Conservation (phyloP, 2,888 invertebrate species). For the Scaptomyza parva region DNA sequence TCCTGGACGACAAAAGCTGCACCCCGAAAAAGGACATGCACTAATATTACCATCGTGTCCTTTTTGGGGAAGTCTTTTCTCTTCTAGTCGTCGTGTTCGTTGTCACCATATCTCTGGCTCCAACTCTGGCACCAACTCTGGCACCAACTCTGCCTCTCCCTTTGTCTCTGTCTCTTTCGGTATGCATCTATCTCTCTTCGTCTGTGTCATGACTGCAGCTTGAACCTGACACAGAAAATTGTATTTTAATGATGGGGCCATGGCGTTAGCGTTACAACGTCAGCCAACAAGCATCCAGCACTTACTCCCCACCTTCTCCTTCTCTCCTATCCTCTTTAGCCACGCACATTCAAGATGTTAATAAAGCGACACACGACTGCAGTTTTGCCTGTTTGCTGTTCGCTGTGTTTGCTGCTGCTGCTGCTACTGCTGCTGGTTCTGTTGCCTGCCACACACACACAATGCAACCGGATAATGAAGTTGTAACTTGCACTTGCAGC, state of each 20-base stretch:
- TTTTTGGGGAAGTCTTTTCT: constrained; percentile 10
- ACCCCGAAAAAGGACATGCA: constrained; percentile 72
- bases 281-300: constrained; percentile 9
- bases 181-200: constrained; percentile 6
- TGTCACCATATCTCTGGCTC: constrained; percentile 30
- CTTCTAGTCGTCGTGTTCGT: constrained; percentile 59
- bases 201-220: constrained; percentile 61
- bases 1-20: constrained; percentile 47
- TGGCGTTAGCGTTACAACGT: constrained; percentile 32
- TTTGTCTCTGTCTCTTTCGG: neutral
- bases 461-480: constrained; percentile 66
- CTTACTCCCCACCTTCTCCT: neutral
- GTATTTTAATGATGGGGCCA: constrained; percentile 79
- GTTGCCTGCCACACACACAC: constrained; percentile 20
- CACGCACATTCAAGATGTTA: constrained; percentile 69
- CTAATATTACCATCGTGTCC: constrained; percentile 56
- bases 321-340: neutral
- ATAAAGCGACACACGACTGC: constrained; percentile 76
- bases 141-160: neutral
- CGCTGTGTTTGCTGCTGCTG: constrained; percentile 19
- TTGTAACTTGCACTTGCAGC: constrained; percentile 55
- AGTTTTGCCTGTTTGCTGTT: constrained; percentile 37
- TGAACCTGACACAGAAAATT: constrained; percentile 81
- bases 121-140: no score
- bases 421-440: neutral